Percentiles rank a stretch among this genome's conserved stretches.
Evolutionary conservation across 2,797 vertebrate species (phyloP).

Genomic region (Spinus pinus): DNA sequence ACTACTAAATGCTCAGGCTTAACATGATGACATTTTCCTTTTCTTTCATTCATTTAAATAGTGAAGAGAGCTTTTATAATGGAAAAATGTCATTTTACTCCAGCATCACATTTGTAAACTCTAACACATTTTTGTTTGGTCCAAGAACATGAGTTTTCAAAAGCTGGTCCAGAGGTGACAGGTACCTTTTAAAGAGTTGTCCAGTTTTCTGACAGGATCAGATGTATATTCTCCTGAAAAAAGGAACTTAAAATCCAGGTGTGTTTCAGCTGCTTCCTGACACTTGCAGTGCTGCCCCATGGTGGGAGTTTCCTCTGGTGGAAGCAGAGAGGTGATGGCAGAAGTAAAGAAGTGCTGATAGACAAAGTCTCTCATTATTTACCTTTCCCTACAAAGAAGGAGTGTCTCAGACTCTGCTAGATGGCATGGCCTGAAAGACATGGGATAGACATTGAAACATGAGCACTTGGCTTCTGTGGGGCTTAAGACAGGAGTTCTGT

Average conservation of each 20-base stretch:
- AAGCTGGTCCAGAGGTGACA: neutral
- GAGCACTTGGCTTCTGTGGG: neutral
- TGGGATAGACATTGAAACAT: neutral
- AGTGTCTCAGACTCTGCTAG: neutral
- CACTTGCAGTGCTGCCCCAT: neutral
- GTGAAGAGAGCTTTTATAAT: neutral
- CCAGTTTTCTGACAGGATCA: neutral
- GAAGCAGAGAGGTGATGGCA: neutral
- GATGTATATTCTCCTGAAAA: neutral
- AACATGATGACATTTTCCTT: neutral
- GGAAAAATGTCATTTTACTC: neutral
- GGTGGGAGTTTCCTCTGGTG: neutral
- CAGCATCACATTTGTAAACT: neutral
- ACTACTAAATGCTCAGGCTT: neutral
- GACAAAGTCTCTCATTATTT: neutral
- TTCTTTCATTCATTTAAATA: neutral
- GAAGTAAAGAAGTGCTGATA: neutral
- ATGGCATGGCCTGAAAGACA: neutral
- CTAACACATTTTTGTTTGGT: neutral
- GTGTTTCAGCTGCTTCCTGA: neutral
- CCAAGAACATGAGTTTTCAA: neutral
- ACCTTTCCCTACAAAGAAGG: neutral
- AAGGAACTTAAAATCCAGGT: neutral
- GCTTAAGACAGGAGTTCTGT: neutral
- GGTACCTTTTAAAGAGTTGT: neutral